A percentile compares a stretch with the other conserved stretches of the same genome.
Evolutionary conservation across 2,888 invertebrate species (phyloP).

Genomic region (Xestia sexstrigata): DNA sequence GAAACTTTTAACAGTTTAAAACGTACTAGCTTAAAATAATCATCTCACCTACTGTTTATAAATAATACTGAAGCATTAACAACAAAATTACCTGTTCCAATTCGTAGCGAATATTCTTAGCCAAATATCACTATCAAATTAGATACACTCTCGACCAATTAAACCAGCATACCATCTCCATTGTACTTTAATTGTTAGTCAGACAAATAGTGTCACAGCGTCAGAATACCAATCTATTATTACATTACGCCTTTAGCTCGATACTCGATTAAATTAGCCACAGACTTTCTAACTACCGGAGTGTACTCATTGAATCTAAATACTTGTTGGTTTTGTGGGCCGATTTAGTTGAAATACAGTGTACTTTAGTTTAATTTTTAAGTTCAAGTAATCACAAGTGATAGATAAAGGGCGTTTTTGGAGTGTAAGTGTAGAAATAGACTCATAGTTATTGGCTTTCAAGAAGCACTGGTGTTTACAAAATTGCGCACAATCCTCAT

Average conservation of each 20-base stretch:
- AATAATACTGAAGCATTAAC: background rate
- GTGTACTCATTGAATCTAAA: slow-evolving; percentile 19
- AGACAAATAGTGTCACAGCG: slow-evolving; percentile 33
- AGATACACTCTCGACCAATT: slow-evolving; percentile 40
- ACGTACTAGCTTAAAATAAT: too few species aligned
- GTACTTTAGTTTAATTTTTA: slow-evolving; percentile 1
- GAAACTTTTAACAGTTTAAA: too few species aligned
- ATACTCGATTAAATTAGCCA: slow-evolving; percentile 40
- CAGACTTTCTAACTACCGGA: slow-evolving; percentile 10
- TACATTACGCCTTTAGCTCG: slow-evolving; percentile 45
- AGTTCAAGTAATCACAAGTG: too few species aligned
- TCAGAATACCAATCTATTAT: slow-evolving; percentile 41
- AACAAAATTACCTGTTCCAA: background rate
- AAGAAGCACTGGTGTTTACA: too few species aligned
- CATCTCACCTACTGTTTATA: too few species aligned
- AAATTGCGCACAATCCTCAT: too few species aligned
- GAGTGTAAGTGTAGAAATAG: slow-evolving; percentile 20
- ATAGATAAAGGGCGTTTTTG: background rate
- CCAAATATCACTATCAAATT: slow-evolving; percentile 8
- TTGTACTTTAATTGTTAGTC: slow-evolving; percentile 29
- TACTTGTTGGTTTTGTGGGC: background rate
- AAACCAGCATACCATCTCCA: slow-evolving; percentile 23
- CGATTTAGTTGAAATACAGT: slow-evolving; percentile 39
- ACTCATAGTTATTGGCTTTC: too few species aligned
- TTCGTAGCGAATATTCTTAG: too few species aligned